Conservation (phyloP, 2,113 vertebrate genomes). For the Rhea americana region DNA sequence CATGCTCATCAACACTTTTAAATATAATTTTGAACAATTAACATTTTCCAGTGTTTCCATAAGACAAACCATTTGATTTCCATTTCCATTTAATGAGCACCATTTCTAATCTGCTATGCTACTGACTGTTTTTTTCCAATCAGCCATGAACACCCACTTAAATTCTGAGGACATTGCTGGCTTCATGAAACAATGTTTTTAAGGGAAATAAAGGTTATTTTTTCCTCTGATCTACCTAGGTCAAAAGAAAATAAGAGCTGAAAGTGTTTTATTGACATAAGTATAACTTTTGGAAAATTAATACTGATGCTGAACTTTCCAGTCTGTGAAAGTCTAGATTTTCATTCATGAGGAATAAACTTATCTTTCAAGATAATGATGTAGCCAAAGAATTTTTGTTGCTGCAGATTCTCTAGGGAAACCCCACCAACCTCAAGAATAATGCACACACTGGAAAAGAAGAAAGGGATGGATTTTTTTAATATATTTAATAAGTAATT, state of each 20-base stretch:
- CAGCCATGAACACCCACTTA: background rate
- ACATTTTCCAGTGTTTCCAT: background rate
- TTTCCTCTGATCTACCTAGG: background rate
- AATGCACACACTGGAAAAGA: background rate
- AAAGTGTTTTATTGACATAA: background rate
- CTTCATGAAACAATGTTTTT: background rate
- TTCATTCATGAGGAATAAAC: background rate
- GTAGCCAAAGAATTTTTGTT: background rate
- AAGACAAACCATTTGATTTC: background rate
- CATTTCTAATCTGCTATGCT: background rate
- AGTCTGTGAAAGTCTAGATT: background rate
- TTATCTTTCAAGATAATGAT: conserved; percentile 20
- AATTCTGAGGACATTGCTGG: background rate
- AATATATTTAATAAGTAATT: conserved; percentile 5
- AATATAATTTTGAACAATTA: background rate
- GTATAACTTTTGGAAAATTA: conserved; percentile 15
- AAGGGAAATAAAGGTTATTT: background rate
- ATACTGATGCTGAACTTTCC: background rate
- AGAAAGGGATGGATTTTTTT: background rate
- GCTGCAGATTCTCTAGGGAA: background rate
- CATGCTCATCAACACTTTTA: background rate
- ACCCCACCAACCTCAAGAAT: background rate
- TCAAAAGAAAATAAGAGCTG: background rate
- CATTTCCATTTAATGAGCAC: background rate
- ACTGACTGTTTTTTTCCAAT: background rate